Evolutionary conservation across 2,113 vertebrate genomes (phyloP).

Genomic region (Tympanuchus pallidicinctus): DNA sequence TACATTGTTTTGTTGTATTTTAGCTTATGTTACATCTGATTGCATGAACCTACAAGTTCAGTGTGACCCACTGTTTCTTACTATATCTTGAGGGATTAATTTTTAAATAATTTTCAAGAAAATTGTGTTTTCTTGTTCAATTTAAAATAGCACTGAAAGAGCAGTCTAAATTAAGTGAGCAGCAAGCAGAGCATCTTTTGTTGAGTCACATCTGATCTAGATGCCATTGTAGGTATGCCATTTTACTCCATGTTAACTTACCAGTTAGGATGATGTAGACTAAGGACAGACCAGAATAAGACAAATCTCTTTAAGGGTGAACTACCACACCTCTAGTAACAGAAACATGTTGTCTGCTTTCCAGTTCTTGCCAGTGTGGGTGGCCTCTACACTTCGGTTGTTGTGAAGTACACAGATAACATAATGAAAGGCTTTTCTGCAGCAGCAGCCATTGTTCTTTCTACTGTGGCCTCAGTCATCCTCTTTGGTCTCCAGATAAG

Average conservation of each 20-base stretch:
- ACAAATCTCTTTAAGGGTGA: neutral
- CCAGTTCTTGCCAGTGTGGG: conserved; percentile 94
- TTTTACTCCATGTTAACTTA: neutral
- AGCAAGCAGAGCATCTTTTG: neutral
- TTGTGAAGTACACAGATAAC: conserved; percentile 98
- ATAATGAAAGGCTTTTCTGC: conserved; percentile 99
- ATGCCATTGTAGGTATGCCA: rapidly evolving
- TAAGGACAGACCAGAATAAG: neutral
- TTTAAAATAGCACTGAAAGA: neutral
- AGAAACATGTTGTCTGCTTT: neutral
- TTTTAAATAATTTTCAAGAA: neutral
- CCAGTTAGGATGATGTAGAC: neutral
- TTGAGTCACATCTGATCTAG: neutral
- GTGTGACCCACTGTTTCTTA: neutral
- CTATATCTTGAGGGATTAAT: neutral
- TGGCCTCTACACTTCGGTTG: conserved; percentile 94
- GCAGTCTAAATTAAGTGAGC: neutral
- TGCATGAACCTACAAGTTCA: neutral
- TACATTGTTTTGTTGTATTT: neutral
- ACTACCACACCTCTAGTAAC: neutral
- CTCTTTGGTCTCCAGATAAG: conserved; percentile 96
- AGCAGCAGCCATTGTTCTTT: conserved; percentile 95
- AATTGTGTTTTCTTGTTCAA: neutral
- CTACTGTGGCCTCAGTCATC: conserved; percentile 91
- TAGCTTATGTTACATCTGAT: neutral